A percentile compares a stretch with the other conserved stretches of the same genome.
Conservation (phyloP, 2,888 invertebrate genomes). For the Troides aeacus region DNA sequence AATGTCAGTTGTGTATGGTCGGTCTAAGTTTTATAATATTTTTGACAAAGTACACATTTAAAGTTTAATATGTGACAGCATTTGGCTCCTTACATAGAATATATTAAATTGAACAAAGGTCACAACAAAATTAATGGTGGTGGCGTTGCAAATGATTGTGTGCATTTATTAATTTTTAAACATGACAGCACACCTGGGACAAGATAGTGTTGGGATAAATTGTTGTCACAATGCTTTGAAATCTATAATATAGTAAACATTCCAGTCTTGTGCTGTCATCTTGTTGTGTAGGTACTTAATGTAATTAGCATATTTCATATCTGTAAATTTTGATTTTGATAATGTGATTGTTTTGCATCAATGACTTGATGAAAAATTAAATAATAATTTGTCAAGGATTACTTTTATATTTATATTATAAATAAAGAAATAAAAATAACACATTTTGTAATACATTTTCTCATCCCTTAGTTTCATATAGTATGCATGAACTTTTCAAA, state of each 20-base stretch:
- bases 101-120: not conserved
- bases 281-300: conserved; percentile 71
- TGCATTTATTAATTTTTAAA: conserved; percentile 69
- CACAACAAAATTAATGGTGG: not conserved
- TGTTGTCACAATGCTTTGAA: conserved; percentile 35
- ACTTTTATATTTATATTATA: conserved; percentile 62
- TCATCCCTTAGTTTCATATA: conserved; percentile 11
- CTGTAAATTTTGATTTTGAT: conserved; percentile 70
- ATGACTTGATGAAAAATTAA: conserved; percentile 35
- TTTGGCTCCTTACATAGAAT: not conserved
- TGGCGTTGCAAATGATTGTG: conserved; percentile 32
- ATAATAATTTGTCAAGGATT: conserved; percentile 42
- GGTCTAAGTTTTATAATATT: not conserved
- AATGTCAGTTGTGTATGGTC: not conserved
- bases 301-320: conserved; percentile 46
- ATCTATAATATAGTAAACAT: conserved; percentile 55
- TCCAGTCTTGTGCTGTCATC: conserved; percentile 72
- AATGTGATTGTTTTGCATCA: conserved; percentile 63
- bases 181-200: conserved; percentile 61
- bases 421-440: conserved; percentile 51
- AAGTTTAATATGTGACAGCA: not conserved
- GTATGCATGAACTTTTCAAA: not conserved
- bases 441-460: conserved; percentile 30
- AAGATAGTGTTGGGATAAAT: conserved; percentile 28
- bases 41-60: no score